Conservation (phyloP, 2,113 vertebrate genomes). For the Dasyprocta punctata region DNA sequence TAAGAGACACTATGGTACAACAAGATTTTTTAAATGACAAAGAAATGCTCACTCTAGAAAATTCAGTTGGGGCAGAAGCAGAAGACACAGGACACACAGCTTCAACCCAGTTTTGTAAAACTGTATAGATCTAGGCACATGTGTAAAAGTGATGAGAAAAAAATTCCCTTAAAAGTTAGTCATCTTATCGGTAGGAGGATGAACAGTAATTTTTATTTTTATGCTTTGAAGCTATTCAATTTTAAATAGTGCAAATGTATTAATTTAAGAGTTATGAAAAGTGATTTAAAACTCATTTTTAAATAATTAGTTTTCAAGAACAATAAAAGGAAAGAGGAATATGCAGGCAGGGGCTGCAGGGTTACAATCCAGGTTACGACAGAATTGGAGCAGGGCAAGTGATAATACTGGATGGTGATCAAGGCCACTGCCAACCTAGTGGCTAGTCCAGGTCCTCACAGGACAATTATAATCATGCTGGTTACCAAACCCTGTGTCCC, state of each 20-base stretch:
- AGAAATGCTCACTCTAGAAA: background rate
- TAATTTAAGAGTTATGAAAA: background rate
- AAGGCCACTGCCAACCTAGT: background rate
- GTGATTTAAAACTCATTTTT: background rate
- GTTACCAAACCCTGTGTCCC: background rate
- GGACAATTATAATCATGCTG: background rate
- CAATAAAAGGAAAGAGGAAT: background rate
- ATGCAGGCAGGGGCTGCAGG: background rate
- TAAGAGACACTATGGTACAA: background rate
- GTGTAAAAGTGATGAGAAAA: background rate
- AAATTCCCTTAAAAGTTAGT: background rate
- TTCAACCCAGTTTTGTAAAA: background rate
- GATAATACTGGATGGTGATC: rapidly evolving
- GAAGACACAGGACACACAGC: background rate
- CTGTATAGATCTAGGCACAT: background rate
- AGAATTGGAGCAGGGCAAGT: background rate
- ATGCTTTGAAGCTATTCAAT: background rate
- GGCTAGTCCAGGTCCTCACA: background rate
- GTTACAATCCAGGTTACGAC: background rate
- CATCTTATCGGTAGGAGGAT: background rate
- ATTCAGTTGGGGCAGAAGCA: background rate
- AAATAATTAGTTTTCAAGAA: slow-evolving; percentile 21
- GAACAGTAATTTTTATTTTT: background rate
- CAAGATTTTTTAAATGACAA: background rate
- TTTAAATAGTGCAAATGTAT: background rate